Conservation (phyloP, 2,888 invertebrate species). For the Chouioia cunea region DNA sequence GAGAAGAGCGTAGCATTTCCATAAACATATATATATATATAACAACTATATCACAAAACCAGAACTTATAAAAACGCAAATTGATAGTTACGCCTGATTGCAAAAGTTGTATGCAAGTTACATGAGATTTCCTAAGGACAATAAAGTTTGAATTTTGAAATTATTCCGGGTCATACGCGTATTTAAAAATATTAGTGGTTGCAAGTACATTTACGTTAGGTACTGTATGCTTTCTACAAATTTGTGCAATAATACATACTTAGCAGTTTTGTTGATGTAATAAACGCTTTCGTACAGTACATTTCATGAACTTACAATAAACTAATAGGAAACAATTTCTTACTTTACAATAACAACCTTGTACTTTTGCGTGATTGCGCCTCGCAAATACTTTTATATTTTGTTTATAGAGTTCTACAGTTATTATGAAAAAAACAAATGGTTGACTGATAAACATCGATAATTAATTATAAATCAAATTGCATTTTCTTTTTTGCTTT, state of each 20-base stretch:
- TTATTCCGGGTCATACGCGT: slow-evolving; percentile 32
- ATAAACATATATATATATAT: slow-evolving; percentile 21
- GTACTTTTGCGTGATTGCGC: slow-evolving; percentile 38
- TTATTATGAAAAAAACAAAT: slow-evolving; percentile 35
- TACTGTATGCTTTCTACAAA: neutral
- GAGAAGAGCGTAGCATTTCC: slow-evolving; percentile 1
- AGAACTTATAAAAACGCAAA: slow-evolving; percentile 24
- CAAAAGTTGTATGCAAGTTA: slow-evolving; percentile 4
- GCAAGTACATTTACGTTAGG: slow-evolving; percentile 31
- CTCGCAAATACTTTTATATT: slow-evolving; percentile 30
- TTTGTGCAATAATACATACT: slow-evolving; percentile 30
- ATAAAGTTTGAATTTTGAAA: slow-evolving; percentile 22
- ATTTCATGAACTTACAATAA: slow-evolving; percentile 46
- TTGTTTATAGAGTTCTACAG: slow-evolving; percentile 26
- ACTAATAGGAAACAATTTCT: slow-evolving; percentile 49
- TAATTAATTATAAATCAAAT: slow-evolving; percentile 23
- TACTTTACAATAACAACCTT: slow-evolving; percentile 49
- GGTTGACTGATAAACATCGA: slow-evolving; percentile 32
- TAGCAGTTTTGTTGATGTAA: slow-evolving; percentile 29
- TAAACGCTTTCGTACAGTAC: slow-evolving; percentile 25
- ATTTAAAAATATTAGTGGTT: slow-evolving; percentile 22
- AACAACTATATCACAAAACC: slow-evolving; percentile 39
- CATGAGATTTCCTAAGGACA: neutral
- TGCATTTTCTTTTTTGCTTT: slow-evolving; percentile 28
- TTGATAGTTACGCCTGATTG: neutral